phyloP scores from a whole-genome alignment of 2,888 invertebrate genomes.

The Terebella lapidaria region DNA sequence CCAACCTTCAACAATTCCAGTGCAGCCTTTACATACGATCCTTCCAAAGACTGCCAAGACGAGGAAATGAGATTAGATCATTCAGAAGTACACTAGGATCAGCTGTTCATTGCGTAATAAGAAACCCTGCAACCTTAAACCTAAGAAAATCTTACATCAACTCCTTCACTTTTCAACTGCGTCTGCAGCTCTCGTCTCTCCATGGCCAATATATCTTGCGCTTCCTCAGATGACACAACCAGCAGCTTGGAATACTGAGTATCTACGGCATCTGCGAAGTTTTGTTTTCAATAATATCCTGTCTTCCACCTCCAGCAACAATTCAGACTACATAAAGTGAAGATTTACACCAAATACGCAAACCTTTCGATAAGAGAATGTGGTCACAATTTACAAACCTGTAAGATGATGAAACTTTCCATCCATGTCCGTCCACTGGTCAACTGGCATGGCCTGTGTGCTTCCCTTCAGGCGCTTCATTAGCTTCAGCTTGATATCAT shows the following conservation, averaged over 20 bases:
- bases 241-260: conserved; percentile 63
- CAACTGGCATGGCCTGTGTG: conserved; percentile 37
- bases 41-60: conserved; percentile 62
- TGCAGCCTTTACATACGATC: conserved; percentile 80
- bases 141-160: conserved; percentile 47
- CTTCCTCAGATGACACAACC: conserved; percentile 30
- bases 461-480: conserved; percentile 77
- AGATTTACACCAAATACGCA: background rate
- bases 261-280: conserved; percentile 31
- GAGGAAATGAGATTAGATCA: too few relatives aligned
- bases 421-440: conserved; percentile 30
- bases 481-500: conserved; percentile 71
- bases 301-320: too few relatives aligned
- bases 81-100: too few relatives aligned
- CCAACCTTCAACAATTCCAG: conserved; percentile 56
- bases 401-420: background rate
- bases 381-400: background rate
- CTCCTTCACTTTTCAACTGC: conserved; percentile 61
- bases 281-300: too few relatives aligned
- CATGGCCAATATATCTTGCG: conserved; percentile 60
- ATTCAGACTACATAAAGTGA: too few relatives aligned
- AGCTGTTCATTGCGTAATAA: too few relatives aligned
- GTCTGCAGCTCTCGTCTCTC: conserved; percentile 67
- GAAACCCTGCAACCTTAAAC: too few relatives aligned
- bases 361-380: background rate